A percentile compares a stretch with the other conserved stretches of the same genome.
These are phyloP conservation scores for Typhlichthys subterraneus DNA, from an alignment of 2,797 vertebrate genomes.

Conservation along the genomic window DNA sequence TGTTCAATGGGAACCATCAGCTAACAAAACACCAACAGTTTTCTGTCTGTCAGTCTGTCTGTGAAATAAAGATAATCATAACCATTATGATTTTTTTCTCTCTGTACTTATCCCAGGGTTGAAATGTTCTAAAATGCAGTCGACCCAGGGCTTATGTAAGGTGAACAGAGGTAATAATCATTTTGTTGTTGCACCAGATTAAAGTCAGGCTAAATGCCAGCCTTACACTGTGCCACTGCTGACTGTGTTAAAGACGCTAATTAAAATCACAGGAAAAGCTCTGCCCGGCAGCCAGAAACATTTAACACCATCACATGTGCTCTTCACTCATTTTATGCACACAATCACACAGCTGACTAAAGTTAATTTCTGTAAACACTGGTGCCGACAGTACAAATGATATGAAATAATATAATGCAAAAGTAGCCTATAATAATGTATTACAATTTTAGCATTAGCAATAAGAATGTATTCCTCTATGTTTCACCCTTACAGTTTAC, in stretches of 20 bases:
- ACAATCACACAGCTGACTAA: slow-evolving; percentile 14
- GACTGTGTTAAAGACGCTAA: slow-evolving; percentile 73
- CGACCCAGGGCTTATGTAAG: slow-evolving; percentile 60
- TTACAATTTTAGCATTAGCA: too few relatives aligned
- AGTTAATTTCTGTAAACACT: slow-evolving; percentile 28
- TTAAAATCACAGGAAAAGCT: slow-evolving; percentile 74
- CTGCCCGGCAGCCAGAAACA: slow-evolving; percentile 57
- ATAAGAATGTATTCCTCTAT: slow-evolving; percentile 1
- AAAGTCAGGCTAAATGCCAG: slow-evolving; percentile 61
- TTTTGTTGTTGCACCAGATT: slow-evolving; percentile 63
- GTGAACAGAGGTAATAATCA: slow-evolving; percentile 71
- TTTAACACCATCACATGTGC: slow-evolving; percentile 58
- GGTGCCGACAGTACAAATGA: slow-evolving; percentile 24
- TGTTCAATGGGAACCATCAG: too few relatives aligned
- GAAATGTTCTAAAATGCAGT: slow-evolving; percentile 56
- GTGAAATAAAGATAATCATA: too few relatives aligned
- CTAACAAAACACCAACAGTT: too few relatives aligned
- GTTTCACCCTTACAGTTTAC: neutral
- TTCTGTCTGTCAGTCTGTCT: too few relatives aligned
- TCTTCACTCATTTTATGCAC: slow-evolving; percentile 38
- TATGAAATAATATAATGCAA: slow-evolving; percentile 22
- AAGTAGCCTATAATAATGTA: neutral
- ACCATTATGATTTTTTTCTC: too few relatives aligned
- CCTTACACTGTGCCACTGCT: slow-evolving; percentile 44
- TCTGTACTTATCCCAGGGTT: slow-evolving; percentile 44